Evolutionary conservation across 53 echinoderm and acorn worm species (phyloP).

Genomic region (Paracentrotus lividus): DNA sequence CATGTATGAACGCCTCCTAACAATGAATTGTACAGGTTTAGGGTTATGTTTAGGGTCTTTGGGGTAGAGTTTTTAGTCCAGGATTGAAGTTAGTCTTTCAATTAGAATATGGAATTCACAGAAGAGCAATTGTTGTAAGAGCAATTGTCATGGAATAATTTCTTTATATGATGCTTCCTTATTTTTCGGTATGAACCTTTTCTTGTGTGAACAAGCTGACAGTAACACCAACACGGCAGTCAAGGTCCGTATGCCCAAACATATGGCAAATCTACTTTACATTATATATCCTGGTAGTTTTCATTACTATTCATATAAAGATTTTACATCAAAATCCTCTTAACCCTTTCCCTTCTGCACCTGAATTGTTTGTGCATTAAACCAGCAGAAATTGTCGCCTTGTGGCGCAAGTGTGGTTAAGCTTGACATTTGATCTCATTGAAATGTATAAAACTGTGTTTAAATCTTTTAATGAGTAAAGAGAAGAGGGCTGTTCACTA

Average conservation of each 20-base stretch:
- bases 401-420: background rate
- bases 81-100: too few species aligned
- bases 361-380: background rate
- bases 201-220: too few species aligned
- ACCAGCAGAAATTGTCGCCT: background rate
- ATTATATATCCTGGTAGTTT: slow-evolving; percentile 25
- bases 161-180: too few species aligned
- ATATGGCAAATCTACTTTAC: slow-evolving; percentile 30
- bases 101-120: too few species aligned
- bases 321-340: background rate
- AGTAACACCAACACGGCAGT: background rate
- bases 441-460: background rate
- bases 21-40: too few species aligned
- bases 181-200: too few species aligned
- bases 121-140: too few species aligned
- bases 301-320: slow-evolving; percentile 38
- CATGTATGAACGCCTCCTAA: too few species aligned
- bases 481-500: background rate
- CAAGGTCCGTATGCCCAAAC: slow-evolving; percentile 9
- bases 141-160: too few species aligned
- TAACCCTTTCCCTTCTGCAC: background rate
- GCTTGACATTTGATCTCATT: background rate
- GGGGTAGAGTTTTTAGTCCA: too few species aligned
- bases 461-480: background rate
- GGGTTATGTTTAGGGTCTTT: too few species aligned